Evolutionary conservation across 53 echinoderm and acorn worm genomes (phyloP), one percentile per base, ranked within the genome.

Genomic region (Patiria pectinifera): DNA sequence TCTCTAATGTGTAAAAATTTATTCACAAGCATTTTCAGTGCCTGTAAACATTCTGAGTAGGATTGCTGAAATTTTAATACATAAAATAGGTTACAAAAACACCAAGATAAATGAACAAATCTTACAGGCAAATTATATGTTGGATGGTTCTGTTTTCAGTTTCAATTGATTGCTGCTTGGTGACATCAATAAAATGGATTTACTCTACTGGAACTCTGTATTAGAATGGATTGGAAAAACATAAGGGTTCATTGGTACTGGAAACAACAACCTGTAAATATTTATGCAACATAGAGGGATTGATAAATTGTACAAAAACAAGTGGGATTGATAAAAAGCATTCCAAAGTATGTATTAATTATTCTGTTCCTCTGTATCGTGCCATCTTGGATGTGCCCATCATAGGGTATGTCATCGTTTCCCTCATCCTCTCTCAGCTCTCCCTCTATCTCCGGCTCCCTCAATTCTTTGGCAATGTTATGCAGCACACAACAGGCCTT

Each of bases 311-410:
- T 35, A 35, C 35, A 35, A 35, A 35, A 35, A 53, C 8, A 23
- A 23, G 35, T 35, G 35, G 35, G 76, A 25, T 76, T 76, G 76
- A 78, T 78, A 45, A 15, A 45, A 43, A 45, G 2, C 46, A 45
- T 12, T 78, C 47, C 70, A 85, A 85, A 85, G 72, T 75, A 23
- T 58, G 49, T 75, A 74, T 86, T 86, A 19, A 86, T 86, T 18
- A 86, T 15, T 43, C 43, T 69, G 3, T 75, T 13, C 11, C 86
- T 66, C 75, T 86, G 62, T 19, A 86, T 4, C 66, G 24, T 45
- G 24, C 76, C 86, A 9, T 86, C 86, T n/a, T 75, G 86, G n/a
- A 86, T 48, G 11, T 58, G 86, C 14, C 86, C 86, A 24, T 61
- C 86, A 86, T 86, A 86, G 53, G 86, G 72, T 0, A 46, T 43